phyloP scores from a whole-genome alignment of 2,113 vertebrate genomes.

The Gallinago media region DNA sequence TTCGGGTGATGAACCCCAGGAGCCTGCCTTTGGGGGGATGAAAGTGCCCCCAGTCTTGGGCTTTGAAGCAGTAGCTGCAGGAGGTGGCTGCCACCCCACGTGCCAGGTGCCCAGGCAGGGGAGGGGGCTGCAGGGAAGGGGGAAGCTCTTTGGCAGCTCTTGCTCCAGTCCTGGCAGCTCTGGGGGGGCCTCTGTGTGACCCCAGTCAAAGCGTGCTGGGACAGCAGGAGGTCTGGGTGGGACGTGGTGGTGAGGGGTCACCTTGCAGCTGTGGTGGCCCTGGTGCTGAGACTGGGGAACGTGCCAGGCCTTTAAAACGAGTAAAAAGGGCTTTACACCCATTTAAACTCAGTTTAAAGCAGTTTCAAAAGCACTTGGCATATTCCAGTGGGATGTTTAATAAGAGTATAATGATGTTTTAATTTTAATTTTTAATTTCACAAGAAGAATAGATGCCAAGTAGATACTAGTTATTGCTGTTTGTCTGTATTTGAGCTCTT shows the following conservation, averaged over 20 bases:
- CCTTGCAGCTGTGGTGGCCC: neutral
- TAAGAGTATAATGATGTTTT: conserved; percentile 57
- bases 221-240: neutral
- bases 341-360: neutral
- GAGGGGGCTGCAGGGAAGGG: neutral
- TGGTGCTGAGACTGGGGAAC: neutral
- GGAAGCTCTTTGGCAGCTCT: neutral
- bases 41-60: neutral
- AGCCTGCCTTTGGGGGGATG: neutral
- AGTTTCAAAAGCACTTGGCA: conserved; percentile 38
- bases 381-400: conserved; percentile 53
- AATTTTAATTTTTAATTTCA: conserved; percentile 70
- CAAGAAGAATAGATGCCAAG: conserved; percentile 50
- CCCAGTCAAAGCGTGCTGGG: accelerated
- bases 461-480: conserved; percentile 19
- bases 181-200: accelerated
- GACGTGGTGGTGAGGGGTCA: neutral
- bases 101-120: neutral
- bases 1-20: neutral
- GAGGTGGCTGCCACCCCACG: neutral
- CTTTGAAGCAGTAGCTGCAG: neutral
- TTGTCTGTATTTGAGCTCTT: conserved; percentile 18
- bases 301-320: neutral
- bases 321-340: neutral
- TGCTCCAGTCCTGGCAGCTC: neutral